Base-by-base conservation (phyloP, 2,797 vertebrate species). In the Enteromius mattozi region DNA sequence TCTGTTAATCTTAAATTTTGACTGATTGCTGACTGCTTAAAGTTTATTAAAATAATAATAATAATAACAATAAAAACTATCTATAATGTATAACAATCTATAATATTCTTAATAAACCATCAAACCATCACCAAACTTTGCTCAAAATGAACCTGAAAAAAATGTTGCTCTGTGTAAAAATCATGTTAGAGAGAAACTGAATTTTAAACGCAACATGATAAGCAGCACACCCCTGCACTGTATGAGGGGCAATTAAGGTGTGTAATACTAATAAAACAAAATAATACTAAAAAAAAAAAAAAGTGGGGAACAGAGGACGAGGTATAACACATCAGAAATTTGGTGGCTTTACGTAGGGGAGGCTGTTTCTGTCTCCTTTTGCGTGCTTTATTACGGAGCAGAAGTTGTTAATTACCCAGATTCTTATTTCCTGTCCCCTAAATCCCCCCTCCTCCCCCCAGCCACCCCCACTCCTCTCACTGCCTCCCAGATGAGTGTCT, bases 391-490 rank as follows among this genome's bases (percentile, higher is more conserved):
- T 96, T 95, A 96, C 94, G 16, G 93, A 94, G 95, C 95, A 96
- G 94, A 96, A 96, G 95, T 95, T 96, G 96, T 96, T 96, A 97
- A 96, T 97, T 96, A 96, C 94, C 94, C 93, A 92, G 94, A 95
- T 94, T 95, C 95, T 94, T 94, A 95, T 96, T 96, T 96, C 95
- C 96, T 96, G 96, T 94, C 94, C 95, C 95, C 92, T 92, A 93
- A 92, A 90, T 87, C 85, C 80, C 54, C 84, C 61, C 72, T 49
- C 30, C 84, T 85, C 78, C 89, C 90, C 82, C 92, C 92, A 87
- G 87, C 92, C 93, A 91, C 93, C 94, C 94, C 93, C 93, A 92
- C 79, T 84, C 89, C 91, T 92, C 89, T 87, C 68, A 86, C 92
- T 95, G 94, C 94, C 92, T 96, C 95, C 95, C 96, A 95, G 95